Conservation (phyloP, 1,140 invertebrate species). For the Sinella curviseta region DNA sequence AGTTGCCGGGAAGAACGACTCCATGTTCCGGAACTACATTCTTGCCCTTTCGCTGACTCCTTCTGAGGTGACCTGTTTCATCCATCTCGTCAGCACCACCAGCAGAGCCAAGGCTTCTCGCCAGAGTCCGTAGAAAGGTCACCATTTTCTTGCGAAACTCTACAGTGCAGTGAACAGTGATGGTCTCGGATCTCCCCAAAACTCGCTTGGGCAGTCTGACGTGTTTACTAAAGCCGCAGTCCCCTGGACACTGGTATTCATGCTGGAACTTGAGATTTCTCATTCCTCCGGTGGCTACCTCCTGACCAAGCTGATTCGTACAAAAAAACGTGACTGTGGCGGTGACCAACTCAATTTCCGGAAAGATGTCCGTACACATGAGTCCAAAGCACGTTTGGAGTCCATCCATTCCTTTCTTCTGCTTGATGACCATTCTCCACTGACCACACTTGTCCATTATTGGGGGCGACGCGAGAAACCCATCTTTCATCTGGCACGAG, state of each 20-base stretch:
- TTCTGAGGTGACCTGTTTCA: not conserved
- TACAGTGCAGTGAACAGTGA: slow-evolving; percentile 26
- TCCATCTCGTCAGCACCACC: not conserved
- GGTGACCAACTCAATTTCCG: not conserved
- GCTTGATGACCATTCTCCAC: slow-evolving; percentile 18
- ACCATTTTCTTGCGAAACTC: slow-evolving; percentile 15
- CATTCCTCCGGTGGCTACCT: not conserved
- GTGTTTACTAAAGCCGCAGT: slow-evolving; percentile 6
- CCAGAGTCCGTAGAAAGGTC: not conserved
- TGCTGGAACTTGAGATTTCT: not conserved
- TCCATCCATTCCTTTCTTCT: slow-evolving; percentile 30
- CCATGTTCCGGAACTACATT: not conserved
- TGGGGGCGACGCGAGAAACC: not conserved
- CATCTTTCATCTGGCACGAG: not conserved
- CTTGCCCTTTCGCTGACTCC: not conserved
- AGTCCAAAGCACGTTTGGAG: slow-evolving; percentile 32
- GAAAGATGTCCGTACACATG: not conserved
- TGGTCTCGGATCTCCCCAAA: not conserved
- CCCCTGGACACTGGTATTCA: slow-evolving; percentile 21
- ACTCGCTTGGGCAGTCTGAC: not conserved
- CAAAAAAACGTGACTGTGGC: not conserved
- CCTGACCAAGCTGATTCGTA: not conserved
- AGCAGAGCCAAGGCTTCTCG: not conserved
- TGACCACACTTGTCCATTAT: slow-evolving; percentile 3
- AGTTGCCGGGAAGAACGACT: not conserved